These are phyloP conservation scores for Microvelia longipes DNA, from an alignment of 1,140 invertebrate genomes.

Conservation along the genomic window DNA sequence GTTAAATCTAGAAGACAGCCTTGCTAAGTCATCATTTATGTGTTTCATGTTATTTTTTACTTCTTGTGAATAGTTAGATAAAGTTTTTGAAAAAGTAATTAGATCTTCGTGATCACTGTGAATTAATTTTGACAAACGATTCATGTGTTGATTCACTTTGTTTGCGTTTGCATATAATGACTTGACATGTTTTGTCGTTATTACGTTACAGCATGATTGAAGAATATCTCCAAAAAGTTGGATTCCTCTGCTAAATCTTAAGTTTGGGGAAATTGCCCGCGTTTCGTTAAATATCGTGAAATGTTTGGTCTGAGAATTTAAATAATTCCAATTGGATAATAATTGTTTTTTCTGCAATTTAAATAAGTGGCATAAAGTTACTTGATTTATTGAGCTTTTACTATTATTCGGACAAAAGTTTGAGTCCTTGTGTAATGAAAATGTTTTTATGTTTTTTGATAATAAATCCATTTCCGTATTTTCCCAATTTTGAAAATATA, in stretches of 20 bases:
- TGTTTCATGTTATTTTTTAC: not conserved
- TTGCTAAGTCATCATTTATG: not conserved
- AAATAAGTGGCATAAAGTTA: too few species aligned
- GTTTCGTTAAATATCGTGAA: too few species aligned
- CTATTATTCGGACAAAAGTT: too few species aligned
- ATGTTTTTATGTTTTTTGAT: too few species aligned
- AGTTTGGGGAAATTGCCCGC: too few species aligned
- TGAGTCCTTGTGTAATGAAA: too few species aligned
- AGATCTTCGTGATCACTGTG: not conserved
- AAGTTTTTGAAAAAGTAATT: not conserved
- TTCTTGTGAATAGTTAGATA: not conserved
- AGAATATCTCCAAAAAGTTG: not conserved
- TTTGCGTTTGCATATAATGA: not conserved
- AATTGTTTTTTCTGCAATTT: too few species aligned
- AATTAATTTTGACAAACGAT: not conserved
- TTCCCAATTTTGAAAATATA: too few species aligned
- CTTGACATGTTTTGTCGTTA: not conserved
- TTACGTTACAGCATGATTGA: not conserved
- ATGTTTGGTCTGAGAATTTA: too few species aligned
- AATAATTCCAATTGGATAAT: too few species aligned
- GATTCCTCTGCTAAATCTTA: not conserved
- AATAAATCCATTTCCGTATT: too few species aligned
- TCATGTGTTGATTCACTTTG: not conserved
- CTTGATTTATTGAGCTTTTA: too few species aligned
- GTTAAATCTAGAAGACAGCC: not conserved